Evolutionary conservation across 2,797 vertebrate genomes (phyloP), one percentile per base, ranked within the genome.

Genomic region (Miichthys miiuy): DNA sequence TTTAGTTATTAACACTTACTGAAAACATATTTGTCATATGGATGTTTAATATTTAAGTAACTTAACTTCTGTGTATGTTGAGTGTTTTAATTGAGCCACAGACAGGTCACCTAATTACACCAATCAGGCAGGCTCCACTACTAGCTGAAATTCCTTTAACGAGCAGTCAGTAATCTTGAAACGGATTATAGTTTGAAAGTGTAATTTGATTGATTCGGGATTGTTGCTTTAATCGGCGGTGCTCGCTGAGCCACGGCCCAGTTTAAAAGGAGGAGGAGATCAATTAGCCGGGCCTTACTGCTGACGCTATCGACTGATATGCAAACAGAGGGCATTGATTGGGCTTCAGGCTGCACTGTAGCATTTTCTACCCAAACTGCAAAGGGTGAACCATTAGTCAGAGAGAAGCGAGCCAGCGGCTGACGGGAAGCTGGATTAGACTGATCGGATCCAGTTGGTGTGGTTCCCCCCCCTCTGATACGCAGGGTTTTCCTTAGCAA

Each of bases 271-370:
- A 81, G 90, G 83, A 77, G 83, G 78, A 80, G 81, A 92, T 94
- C 82, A 92, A 93, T 93, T 90, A 90, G 78, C 58, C 54, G 41
- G 77, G 81, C 81, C 72, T 84, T 85, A 67, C 73, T 89, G 79
- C 89, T 88, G 77, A 89, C 70, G 75, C 80, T 76, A 87, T 87
- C 84, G 85, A 90, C 84, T 89, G 85, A 89, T 92, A 90, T 88
- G 78, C 87, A 89, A 91, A 86, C 77, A 72, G 60, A 80, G 64
- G 77, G 50, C 86, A 93, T 90, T 71, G 92, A 93, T 92, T 77
- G 44, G 55, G 65, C 76, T 74, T 56, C 60, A 55, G 78, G 71
- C 84, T 77, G 64, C 10, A 46, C 65, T 70, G 76, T 68, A 79
- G 73, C 71, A 44, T 85, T 79, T 80, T 89, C 72, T 81, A 68